Evolutionary conservation across 2,888 invertebrate genomes (phyloP), one percentile per base, ranked within the genome.

Genomic region (Muschampia plurimacula): DNA sequence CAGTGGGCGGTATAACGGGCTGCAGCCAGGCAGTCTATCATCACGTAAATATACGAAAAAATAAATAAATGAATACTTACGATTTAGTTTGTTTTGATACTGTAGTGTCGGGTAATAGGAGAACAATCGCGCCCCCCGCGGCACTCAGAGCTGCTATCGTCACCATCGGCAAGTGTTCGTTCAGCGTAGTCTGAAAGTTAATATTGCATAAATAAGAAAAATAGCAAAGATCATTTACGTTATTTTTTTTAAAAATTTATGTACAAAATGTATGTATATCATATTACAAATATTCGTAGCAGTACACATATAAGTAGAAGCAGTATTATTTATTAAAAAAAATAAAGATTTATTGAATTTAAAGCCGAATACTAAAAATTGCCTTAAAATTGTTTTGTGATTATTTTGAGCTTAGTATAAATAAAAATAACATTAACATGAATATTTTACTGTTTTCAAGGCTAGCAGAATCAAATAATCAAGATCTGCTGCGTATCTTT

Each of bases 21-120:
- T n/a, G n/a, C n/a, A n/a, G n/a, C n/a, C n/a, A n/a, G n/a, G n/a
- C n/a, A n/a, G n/a, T n/a, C n/a, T n/a, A n/a, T n/a, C n/a, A n/a
- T n/a, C n/a, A n/a, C n/a, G n/a, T n/a, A n/a, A n/a, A n/a, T n/a
- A n/a, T n/a, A n/a, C n/a, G n/a, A n/a, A n/a, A n/a, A n/a, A n/a
- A n/a, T 46, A 44, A 13, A 46, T 13, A 46, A 4, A 15, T 7
- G 5, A 52, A 15, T 52, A 52, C 82, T 81, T 84, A 89, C 92
- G 81, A 86, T 85, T 88, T 91, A 52, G 81, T 81, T 49, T 85
- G 80, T 52, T 81, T 80, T 6, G 77, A 71, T 12, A 75, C 77
- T 10, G 96, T 95, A 2, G 97, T 97, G 89, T 98, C 98, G 0
- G 97, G 97, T 67, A 98, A 91, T 73, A 97, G 94, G 39, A 97